A percentile compares a stretch with the other conserved stretches of the same genome.
phyloP scores from a whole-genome alignment of 2,888 invertebrate species.

The Nasonovia ribisnigri region DNA sequence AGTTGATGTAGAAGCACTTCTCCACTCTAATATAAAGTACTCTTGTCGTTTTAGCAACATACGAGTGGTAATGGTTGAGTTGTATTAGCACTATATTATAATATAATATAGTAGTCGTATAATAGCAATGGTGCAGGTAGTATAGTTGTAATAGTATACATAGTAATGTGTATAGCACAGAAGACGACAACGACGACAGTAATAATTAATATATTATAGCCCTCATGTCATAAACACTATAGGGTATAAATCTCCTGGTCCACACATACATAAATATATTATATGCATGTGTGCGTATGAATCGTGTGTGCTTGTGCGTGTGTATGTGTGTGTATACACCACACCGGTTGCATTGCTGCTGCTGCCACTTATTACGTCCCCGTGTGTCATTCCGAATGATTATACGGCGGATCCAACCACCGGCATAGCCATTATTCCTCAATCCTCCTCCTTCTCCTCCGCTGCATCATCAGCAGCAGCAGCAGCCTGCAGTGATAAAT shows the following conservation, averaged over 20 bases:
- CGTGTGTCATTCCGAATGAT: constrained; percentile 48
- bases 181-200: constrained; percentile 41
- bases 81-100: constrained; percentile 1
- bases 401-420: constrained; percentile 46
- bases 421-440: constrained; percentile 9
- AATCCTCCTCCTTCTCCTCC: background rate
- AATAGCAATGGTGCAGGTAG: background rate
- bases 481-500: constrained; percentile 49
- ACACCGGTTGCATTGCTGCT: constrained; percentile 42
- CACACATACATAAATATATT: background rate
- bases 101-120: background rate
- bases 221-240: constrained; percentile 56
- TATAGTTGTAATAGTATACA: constrained; percentile 6
- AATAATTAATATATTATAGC: constrained; percentile 51
- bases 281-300: background rate
- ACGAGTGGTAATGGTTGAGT: background rate
- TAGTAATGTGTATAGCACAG: constrained; percentile 4
- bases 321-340: background rate
- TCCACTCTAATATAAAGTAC: constrained; percentile 17
- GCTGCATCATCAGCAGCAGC: background rate
- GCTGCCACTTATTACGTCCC: constrained; percentile 45
- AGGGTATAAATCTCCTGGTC: constrained; percentile 52
- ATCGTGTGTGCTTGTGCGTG: background rate
- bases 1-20: background rate
- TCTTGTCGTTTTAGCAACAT: constrained; percentile 32